These are phyloP conservation scores for Andrena dorsata DNA, from an alignment of 2,888 invertebrate genomes.

Conservation along the genomic window DNA sequence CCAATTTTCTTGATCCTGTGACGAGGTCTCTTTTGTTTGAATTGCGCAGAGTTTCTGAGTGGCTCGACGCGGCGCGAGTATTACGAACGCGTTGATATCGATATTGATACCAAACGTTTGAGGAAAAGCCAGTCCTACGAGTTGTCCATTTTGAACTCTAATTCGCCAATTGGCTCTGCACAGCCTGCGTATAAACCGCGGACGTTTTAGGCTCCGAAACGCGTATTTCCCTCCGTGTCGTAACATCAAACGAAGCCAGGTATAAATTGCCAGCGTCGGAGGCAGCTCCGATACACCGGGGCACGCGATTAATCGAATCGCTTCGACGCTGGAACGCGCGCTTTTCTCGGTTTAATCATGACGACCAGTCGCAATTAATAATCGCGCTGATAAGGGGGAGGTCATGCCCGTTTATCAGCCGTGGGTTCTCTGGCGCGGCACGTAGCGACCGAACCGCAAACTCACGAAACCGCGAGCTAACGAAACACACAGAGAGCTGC, in stretches of 20 bases:
- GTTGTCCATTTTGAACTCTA: not conserved
- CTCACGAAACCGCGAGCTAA: constrained; percentile 64
- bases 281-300: not conserved
- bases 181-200: not conserved
- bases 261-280: not conserved
- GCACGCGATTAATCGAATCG: constrained; percentile 9
- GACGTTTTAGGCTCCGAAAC: not conserved
- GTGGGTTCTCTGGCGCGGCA: constrained; percentile 38
- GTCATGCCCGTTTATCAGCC: constrained; percentile 58
- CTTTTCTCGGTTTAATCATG: constrained; percentile 42
- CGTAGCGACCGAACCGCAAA: constrained; percentile 54
- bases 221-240: not conserved
- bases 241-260: not conserved
- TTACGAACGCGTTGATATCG: not conserved
- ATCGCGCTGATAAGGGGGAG: constrained; percentile 47
- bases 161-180: not conserved
- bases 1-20: not conserved
- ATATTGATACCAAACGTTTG: too few relatives aligned
- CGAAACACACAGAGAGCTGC: constrained; percentile 29
- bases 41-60: not conserved
- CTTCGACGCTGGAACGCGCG: not conserved
- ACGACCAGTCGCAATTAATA: constrained; percentile 45
- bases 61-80: not conserved
- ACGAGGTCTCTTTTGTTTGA: not conserved
- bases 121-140: not conserved